These are phyloP conservation scores for Ceyx cyanopectus DNA, from an alignment of 2,113 vertebrate species.

Conservation along the genomic window DNA sequence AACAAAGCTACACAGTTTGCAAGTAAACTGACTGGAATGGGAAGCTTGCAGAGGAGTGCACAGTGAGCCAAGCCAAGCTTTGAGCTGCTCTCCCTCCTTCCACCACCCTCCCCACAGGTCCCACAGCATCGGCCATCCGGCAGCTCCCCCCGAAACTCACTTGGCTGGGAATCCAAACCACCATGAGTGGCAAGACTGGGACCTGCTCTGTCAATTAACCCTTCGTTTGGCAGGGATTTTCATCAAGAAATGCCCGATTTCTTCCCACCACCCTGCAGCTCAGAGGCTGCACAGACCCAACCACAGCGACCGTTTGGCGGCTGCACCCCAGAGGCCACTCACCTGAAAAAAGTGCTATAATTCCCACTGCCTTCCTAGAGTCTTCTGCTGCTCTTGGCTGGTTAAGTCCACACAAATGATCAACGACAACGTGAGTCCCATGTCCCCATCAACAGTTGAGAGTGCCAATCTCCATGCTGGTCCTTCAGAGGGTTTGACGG, in stretches of 20 bases:
- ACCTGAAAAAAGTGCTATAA: conserved; percentile 76
- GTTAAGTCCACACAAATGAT: conserved; percentile 79
- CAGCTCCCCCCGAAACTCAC: neutral
- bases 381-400: conserved; percentile 69
- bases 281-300: neutral
- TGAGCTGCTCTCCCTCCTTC: neutral
- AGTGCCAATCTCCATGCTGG: conserved; percentile 68
- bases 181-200: neutral
- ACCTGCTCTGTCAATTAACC: neutral
- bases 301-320: neutral
- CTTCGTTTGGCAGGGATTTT: neutral
- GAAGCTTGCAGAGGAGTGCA: neutral
- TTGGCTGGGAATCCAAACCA: neutral
- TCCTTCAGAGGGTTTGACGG: conserved; percentile 67
- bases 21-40: neutral
- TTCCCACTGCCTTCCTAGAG: conserved; percentile 43
- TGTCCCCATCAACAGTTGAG: conserved; percentile 81
- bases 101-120: neutral
- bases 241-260: neutral
- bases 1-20: neutral
- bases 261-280: neutral
- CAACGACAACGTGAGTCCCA: conserved; percentile 80
- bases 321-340: conserved; percentile 26
- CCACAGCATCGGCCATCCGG: neutral
- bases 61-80: neutral